Conservation (phyloP, 2,888 invertebrate genomes). For the Epirrita christyi region DNA sequence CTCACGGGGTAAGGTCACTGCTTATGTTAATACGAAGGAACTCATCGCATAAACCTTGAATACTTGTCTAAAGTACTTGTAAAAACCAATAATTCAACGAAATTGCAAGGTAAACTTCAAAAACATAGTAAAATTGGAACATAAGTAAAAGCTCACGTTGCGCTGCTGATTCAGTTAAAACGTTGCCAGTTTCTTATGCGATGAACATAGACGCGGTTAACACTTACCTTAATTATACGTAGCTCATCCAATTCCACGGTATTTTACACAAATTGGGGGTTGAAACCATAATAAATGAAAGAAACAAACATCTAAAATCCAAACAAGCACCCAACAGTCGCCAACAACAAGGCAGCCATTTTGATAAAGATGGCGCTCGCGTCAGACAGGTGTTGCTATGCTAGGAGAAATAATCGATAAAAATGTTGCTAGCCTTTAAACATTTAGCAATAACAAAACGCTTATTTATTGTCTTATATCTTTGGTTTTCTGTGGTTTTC, state of each 20-base stretch:
- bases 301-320: constrained; percentile 75
- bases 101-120: constrained; percentile 12
- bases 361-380: constrained; percentile 68
- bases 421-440: constrained; percentile 29
- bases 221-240: constrained; percentile 64
- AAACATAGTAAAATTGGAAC: constrained; percentile 30
- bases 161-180: constrained; percentile 49
- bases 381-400: constrained; percentile 39
- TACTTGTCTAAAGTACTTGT: not conserved
- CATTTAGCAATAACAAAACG: constrained; percentile 46
- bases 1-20: constrained; percentile 59
- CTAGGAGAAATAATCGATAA: constrained; percentile 25
- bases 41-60: constrained; percentile 11
- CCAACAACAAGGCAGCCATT: constrained; percentile 84
- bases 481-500: too few relatives aligned
- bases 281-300: constrained; percentile 66
- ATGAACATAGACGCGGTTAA: constrained; percentile 15
- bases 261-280: constrained; percentile 52
- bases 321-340: constrained; percentile 81
- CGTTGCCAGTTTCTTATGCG: constrained; percentile 37
- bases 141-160: constrained; percentile 70
- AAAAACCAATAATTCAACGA: not conserved
- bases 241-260: constrained; percentile 50
- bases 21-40: constrained; percentile 51
- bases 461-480: not conserved